Base-by-base conservation (phyloP, 2,797 vertebrate genomes). In the Ataeniobius toweri region DNA sequence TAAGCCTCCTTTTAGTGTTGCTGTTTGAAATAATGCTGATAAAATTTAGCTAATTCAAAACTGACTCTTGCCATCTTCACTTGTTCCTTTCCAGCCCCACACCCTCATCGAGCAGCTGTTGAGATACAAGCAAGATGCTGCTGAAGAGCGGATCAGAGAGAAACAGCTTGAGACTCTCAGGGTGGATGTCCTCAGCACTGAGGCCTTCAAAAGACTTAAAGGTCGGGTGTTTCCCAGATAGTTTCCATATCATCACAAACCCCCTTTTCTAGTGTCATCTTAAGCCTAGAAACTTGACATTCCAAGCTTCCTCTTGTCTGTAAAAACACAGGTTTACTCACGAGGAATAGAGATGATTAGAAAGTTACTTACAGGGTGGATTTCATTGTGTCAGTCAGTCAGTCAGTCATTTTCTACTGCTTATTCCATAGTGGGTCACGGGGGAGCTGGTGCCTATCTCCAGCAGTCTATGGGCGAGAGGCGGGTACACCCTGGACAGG, bases 131-230 rank as follows among this genome's bases (percentile, higher is more conserved):
- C 96, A 92, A 26, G 95, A 95, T 0, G 93, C 97, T 56, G 97
- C 97, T 36, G 97, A 99, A 87, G 96, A 97, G 4, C 97, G 97
- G 63, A 86, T 98, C 78, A 97, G 97, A 79, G 98, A 99, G 91
- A 99, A 99, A 86, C 98, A 99, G 93, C 95, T 99, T 3, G 89
- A 96, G 6, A 94, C 97, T 2, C 97, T 99, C 91, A 91, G 97
- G 59, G 95, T 99, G 80, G 98, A 99, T 0, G 96, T 98, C 6
- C 98, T 97, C 93, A 99, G 97, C 94, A 96, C 97, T 0, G 98
- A 99, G 84, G 99, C 98, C 0, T 96, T 99, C 1, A 99, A 99
- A 80, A 97, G 97, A 80, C 94, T 99, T 9, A 99, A 99, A 98
- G 98, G 98, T 98, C 89, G 79, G 83, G 73, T 16, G 51, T 75